Evolutionary conservation across 1,140 invertebrate genomes (phyloP), one percentile per base, ranked within the genome.

Genomic region (Bradynema listronoti): DNA sequence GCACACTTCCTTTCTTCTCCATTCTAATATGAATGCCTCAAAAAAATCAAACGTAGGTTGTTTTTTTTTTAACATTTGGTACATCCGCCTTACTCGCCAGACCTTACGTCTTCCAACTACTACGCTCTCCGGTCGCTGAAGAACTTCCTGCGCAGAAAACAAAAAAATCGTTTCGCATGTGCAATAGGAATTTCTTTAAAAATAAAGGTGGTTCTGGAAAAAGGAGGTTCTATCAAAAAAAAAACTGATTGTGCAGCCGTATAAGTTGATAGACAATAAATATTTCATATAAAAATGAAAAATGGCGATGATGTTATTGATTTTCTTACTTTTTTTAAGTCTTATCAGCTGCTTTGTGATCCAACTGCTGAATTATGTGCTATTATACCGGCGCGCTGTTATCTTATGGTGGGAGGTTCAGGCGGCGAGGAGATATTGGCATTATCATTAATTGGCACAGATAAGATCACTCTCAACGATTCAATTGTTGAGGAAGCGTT

Each of bases 1-100:
- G 11, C 65, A 63, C 42, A 54, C 43, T 24, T 50, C 58, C 14
- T 63, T 63, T 50, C 32, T 65, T 9, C 51, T 63, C 19, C 65
- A 62, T n/a, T n/a, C n/a, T n/a, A n/a, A n/a, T 19, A 39, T 14
- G 14, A 39, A 19, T 19, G n/a, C 16, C 25, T 51, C 49, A 3
- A 27, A 19, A 6, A 45, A 29, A 51, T 27, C 49, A 9, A 11
- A 45, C 4, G 27, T 19, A 43, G 49, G 22, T 19, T 22, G 42
- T 43, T 9, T 43, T 39, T 11, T 11, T 39, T 39, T 39, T 49
- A 39, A 39, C 14, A 39, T 14, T n/a, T n/a, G n/a, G n/a, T n/a
- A n/a, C n/a, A n/a, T n/a, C n/a, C n/a, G n/a, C n/a, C n/a, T n/a
- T n/a, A n/a, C n/a, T n/a, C n/a, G n/a, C n/a, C n/a, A n/a, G n/a